Base-by-base conservation (phyloP, 1,140 invertebrate genomes). In the Tenebrio molitor region DNA sequence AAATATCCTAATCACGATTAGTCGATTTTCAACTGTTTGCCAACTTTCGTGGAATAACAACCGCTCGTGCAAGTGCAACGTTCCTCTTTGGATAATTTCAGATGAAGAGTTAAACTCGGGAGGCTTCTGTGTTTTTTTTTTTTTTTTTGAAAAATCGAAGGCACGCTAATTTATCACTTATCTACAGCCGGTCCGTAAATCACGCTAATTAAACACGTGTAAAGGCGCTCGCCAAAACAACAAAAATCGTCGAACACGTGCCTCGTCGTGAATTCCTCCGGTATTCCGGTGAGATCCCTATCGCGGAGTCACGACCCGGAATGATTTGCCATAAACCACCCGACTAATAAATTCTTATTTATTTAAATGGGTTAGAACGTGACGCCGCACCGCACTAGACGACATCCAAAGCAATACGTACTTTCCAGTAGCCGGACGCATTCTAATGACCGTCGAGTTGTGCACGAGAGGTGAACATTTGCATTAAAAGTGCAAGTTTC, bases 401-500 rank as follows among this genome's bases (percentile, higher is more conserved):
- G 2, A 8, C 46, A 8, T 23, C 23, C 15, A 58, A 58, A 58
- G n/a, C 50, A 29, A 25, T 15, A 15, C 23, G 19, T 50, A 50
- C 50, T 58, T 58, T 58, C 50, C 50, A 58, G 50, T 29, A 29
- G 50, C 12, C 23, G 0, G 23, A 29, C 50, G 50, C 50, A 58
- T 58, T 58, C 50, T 58, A 58, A 58, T 29, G 21, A 12, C 50
- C 21, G n/a, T 58, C 19, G 16, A 19, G n/a, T 50, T 50, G 23
- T 50, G 44, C 44, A 50, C n/a, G n/a, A n/a, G 50, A 58, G 50
- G 21, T 29, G 21, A 58, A 58, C 2, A 58, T 58, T 58, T 29
- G 50, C 50, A 58, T 58, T 58, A 58, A 58, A 58, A 58, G 50
- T 58, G 50, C 50, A 58, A 58, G 50, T 58, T 58, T 58, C 50